These are phyloP conservation scores for Mellivora capensis DNA, from an alignment of 2,113 vertebrate species.

Conservation along the genomic window DNA sequence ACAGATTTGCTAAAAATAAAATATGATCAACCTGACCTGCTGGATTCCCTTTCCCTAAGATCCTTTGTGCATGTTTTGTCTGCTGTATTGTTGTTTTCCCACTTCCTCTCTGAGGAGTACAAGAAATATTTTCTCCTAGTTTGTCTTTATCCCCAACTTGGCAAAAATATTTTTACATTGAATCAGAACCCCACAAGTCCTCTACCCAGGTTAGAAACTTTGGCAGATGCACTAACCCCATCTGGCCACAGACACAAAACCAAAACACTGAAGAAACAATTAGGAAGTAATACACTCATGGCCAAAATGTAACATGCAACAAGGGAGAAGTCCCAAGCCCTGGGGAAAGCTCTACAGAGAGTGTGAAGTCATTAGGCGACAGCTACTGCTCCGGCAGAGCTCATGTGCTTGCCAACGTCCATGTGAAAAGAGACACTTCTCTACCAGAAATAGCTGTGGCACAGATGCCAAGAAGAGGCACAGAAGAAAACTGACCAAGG, in stretches of 20 bases:
- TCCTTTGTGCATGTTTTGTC: not conserved
- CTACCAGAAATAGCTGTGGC: not conserved
- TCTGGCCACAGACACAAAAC: not conserved
- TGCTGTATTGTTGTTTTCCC: not conserved
- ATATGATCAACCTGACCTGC: not conserved
- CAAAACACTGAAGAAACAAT: not conserved
- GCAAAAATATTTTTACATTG: conserved; percentile 32
- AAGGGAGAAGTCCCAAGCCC: not conserved
- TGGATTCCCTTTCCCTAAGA: not conserved
- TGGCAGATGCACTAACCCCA: not conserved
- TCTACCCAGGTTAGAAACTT: not conserved
- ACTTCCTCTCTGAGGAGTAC: conserved; percentile 8
- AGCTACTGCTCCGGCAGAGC: not conserved
- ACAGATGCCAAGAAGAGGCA: not conserved
- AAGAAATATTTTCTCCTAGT: not conserved
- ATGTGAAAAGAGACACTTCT: not conserved
- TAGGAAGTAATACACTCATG: not conserved
- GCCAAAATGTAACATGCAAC: not conserved
- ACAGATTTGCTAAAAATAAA: conserved; percentile 26
- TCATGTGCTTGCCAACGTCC: not conserved
- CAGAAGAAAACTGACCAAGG: not conserved
- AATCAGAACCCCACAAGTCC: not conserved
- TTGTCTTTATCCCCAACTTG: conserved; percentile 32
- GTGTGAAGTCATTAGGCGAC: too few species aligned
- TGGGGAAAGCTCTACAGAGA: not conserved